Evolutionary conservation across 2,888 invertebrate species (phyloP), one percentile per base, ranked within the genome.

Genomic region (Balanococcus diminutus): DNA sequence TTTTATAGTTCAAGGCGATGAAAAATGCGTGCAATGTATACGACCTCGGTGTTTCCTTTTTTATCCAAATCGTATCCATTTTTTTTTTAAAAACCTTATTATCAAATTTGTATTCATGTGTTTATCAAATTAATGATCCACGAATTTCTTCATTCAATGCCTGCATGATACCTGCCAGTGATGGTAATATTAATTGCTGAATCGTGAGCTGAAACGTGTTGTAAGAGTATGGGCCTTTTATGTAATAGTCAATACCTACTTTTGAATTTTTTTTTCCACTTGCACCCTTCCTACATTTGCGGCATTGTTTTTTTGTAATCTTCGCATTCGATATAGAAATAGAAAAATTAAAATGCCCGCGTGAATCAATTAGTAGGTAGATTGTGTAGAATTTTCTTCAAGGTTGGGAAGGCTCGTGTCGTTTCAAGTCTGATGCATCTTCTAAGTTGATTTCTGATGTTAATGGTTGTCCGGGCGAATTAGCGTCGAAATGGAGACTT

Each of bases 61-160:
- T 67, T 28, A 67, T 67, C 61, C 5, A 67, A 67, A 67, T 67
- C 28, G 22, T 28, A 67, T 67, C 61, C 61, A 22, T 56, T 56
- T 22, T 67, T 67, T 67, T n/a, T 67, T 14, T 67, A 11, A 9
- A 51, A 51, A 51, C 51, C 51, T 51, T 51, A 51, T 19, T 19
- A 51, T 51, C 51, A 51, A 51, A 51, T 51, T 51, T 51, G 51
- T 51, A 51, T 19, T 67, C 28, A 28, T 28, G 25, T 67, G 61
- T 67, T 67, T 67, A 67, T 67, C 28, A 28, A 67, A 67, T 67
- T 67, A 67, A 67, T 67, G 22, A 67, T 67, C 61, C 61, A 67
- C 61, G 61, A 67, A 67, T 67, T 67, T 67, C 61, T 28, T 28
- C 61, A 67, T 67, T 67, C 28, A 28, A 51, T 19, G 14, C 28